phyloP scores from a whole-genome alignment of 2,888 invertebrate genomes.

The Drosophila limbata region DNA sequence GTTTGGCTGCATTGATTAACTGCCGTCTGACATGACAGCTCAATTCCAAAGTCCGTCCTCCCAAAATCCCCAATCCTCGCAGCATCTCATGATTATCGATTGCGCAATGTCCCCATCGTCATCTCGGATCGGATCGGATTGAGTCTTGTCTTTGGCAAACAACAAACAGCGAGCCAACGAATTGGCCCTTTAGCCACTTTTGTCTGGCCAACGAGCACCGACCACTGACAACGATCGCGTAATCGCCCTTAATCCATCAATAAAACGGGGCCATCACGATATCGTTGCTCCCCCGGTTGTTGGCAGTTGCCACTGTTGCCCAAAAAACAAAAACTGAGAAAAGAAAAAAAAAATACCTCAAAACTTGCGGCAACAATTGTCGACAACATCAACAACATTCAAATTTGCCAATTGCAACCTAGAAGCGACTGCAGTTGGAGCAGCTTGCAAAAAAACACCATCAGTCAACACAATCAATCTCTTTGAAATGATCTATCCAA shows the following conservation, averaged over 20 bases:
- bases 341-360: conserved; percentile 12
- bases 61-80: background rate
- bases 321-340: conserved; percentile 17
- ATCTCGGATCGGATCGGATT: conserved; percentile 20
- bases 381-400: conserved; percentile 77
- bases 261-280: conserved; percentile 85
- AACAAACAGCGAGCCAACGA: conserved; percentile 52
- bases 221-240: conserved; percentile 82
- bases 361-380: conserved; percentile 58
- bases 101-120: conserved; percentile 74
- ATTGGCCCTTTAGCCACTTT: conserved; percentile 68
- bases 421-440: conserved; percentile 38
- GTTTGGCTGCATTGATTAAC: conserved; percentile 83
- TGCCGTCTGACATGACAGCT: conserved; percentile 84
- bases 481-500: background rate
- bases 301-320: conserved; percentile 65
- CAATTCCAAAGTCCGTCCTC: conserved; percentile 70
- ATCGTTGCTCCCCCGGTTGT: conserved; percentile 64
- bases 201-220: conserved; percentile 32
- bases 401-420: conserved; percentile 75
- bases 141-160: conserved; percentile 62
- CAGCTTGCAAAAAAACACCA: conserved; percentile 59
- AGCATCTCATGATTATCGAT: conserved; percentile 78
- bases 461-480: conserved; percentile 81
- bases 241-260: conserved; percentile 85